Base-by-base conservation (phyloP, 2,888 invertebrate species). In the Idaea aversata region DNA sequence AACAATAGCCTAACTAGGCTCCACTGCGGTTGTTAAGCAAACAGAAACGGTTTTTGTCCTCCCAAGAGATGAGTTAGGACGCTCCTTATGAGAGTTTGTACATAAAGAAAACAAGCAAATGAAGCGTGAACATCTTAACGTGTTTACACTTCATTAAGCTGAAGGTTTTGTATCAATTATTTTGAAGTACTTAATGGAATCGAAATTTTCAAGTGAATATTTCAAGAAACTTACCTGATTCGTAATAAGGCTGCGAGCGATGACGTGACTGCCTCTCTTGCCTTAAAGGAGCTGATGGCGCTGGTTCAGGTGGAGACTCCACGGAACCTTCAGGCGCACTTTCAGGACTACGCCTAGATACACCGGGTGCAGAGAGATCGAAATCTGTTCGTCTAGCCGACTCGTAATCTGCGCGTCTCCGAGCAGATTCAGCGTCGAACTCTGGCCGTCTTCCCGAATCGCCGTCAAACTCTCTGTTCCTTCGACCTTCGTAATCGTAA, bases 281-380 rank as follows among this genome's bases (percentile, higher is more conserved):
- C 63, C 85, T 85, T 61, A 88, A 77, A 0, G 93, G 90, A 5
- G 92, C 93, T 25, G 92, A 88, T 0, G 93, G 93, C 15, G 93
- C 93, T 0, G 93, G 93, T 68, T 93, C 93, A 0, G 93, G 93
- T 0, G 93, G 93, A 0, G 93, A 93, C 58, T 91, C 92, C 0
- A 80, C 90, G 6, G 91, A 90, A 6, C 88, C 92, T 69, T 93
- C 93, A 3, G 92, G 93, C 0, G 91, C 93, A 70, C 93, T 91
- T 38, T 92, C 93, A 57, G 93, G 91, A 70, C 92, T 93, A 34
- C 90, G 81, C 65, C 90, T 81, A 0, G 90, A 88, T 2, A 80
- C 88, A 60, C 91, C 88, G 58, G 93, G 90, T 65, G 90, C 90
- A 13, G 92, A 90, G 70, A 92, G 82, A 71, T 91, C 91, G 75